Percentiles rank a stretch among this genome's conserved stretches.
Evolutionary conservation across 2,113 vertebrate species (phyloP).

Genomic region (Porphyrio hochstetteri): DNA sequence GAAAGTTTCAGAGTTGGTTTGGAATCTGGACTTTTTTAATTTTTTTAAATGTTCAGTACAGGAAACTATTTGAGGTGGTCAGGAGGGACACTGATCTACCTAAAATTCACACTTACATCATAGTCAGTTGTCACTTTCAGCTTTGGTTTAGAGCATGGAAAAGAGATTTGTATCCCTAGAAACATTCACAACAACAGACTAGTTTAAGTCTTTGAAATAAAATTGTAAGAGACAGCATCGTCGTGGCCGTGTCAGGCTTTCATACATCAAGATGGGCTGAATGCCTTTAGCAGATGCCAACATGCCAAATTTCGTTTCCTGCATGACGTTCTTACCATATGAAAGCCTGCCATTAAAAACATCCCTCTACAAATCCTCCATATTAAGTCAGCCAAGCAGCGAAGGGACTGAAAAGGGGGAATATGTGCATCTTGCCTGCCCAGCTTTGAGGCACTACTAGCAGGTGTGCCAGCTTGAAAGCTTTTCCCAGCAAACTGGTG

Average conservation of each 20-base stretch:
- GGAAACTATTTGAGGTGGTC: constrained; percentile 49
- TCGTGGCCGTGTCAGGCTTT: background rate
- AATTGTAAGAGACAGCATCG: constrained; percentile 18
- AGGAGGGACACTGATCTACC: constrained; percentile 22
- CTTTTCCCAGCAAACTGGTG: background rate
- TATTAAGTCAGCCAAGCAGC: background rate
- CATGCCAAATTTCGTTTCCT: constrained; percentile 27
- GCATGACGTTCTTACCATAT: constrained; percentile 15
- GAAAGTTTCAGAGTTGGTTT: background rate
- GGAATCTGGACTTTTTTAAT: background rate
- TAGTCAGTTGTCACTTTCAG: constrained; percentile 54
- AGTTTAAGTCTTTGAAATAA: constrained; percentile 43
- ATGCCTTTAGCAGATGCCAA: background rate
- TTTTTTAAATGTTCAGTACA: background rate
- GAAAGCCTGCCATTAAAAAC: constrained; percentile 53
- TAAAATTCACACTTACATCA: constrained; percentile 62
- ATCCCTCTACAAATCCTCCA: constrained; percentile 1
- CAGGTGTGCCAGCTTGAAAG: background rate
- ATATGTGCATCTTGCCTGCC: background rate
- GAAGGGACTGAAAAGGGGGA: background rate
- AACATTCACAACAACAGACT: constrained; percentile 65
- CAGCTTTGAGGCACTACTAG: background rate
- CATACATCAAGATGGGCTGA: background rate
- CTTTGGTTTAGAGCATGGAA: constrained; percentile 57
- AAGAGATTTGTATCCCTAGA: constrained; percentile 70